These are phyloP conservation scores for Panulirus ornatus DNA, from an alignment of 1,140 invertebrate genomes.

Conservation along the genomic window DNA sequence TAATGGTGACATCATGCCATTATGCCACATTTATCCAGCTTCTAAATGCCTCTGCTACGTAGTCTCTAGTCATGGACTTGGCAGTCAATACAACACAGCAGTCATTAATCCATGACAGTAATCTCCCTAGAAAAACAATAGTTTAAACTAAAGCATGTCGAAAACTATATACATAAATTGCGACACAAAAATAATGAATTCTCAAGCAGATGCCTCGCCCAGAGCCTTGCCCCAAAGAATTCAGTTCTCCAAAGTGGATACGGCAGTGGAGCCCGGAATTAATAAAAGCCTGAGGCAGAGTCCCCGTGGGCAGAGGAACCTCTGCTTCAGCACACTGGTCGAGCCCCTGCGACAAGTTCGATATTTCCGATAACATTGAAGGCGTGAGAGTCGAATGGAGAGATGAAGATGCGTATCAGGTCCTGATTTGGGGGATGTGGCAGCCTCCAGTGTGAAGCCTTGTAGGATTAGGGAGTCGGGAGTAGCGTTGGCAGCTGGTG, in stretches of 20 bases:
- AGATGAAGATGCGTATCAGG: slow-evolving; percentile 71
- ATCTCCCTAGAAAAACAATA: too few relatives aligned
- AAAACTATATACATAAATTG: too few relatives aligned
- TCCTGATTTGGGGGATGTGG: slow-evolving; percentile 65
- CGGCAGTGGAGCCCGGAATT: neutral
- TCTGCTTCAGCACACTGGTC: slow-evolving; percentile 22
- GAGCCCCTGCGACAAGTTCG: slow-evolving; percentile 60
- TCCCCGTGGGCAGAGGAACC: neutral
- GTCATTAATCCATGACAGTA: too few relatives aligned
- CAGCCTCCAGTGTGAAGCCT: slow-evolving; percentile 68
- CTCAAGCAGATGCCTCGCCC: neutral
- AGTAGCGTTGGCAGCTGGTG: slow-evolving; percentile 60
- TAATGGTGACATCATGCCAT: too few relatives aligned
- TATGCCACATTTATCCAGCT: too few relatives aligned
- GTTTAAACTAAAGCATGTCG: too few relatives aligned
- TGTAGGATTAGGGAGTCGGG: slow-evolving; percentile 62
- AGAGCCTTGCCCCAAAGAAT: too few relatives aligned
- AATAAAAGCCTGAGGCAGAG: neutral
- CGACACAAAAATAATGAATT: neutral
- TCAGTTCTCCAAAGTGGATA: neutral
- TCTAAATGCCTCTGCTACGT: too few relatives aligned
- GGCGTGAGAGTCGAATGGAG: slow-evolving; percentile 72
- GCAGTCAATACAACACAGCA: too few relatives aligned
- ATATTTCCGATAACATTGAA: slow-evolving; percentile 69
- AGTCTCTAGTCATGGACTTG: too few relatives aligned